Conservation (phyloP, 2,888 invertebrate genomes). For the Leptothorax acervorum region DNA sequence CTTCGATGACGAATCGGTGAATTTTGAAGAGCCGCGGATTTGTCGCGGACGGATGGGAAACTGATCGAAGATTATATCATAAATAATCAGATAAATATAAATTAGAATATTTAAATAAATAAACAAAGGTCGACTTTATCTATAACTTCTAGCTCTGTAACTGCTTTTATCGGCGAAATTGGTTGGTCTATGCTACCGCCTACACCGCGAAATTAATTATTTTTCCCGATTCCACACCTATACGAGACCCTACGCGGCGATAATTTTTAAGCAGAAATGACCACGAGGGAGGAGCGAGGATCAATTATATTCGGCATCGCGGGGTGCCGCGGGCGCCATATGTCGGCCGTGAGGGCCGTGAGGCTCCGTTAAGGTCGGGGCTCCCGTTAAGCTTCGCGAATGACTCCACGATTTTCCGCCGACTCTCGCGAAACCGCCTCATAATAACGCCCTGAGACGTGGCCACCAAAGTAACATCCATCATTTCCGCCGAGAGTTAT, state of each 20-base stretch:
- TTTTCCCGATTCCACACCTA: not conserved
- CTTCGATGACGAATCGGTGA: conserved; percentile 69
- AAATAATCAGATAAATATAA: not conserved
- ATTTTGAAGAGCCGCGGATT: conserved; percentile 53
- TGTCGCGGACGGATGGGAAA: conserved; percentile 34
- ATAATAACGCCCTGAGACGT: conserved; percentile 55
- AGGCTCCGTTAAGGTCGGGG: conserved; percentile 46
- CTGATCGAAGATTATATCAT: conserved; percentile 41
- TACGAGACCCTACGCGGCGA: not conserved
- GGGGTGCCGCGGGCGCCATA: conserved; percentile 67
- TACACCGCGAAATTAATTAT: not conserved
- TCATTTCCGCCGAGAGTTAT: conserved; percentile 64
- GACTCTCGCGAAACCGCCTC: conserved; percentile 64
- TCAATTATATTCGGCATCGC: conserved; percentile 45
- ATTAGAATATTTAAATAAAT: not conserved
- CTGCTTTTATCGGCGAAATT: not conserved
- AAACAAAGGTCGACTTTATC: not conserved
- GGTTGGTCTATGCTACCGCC: not conserved
- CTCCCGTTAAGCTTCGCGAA: conserved; percentile 63
- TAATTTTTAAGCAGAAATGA: conserved; percentile 10
- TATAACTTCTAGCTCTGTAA: not conserved
- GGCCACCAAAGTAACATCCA: conserved; percentile 63
- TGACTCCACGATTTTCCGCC: conserved; percentile 64
- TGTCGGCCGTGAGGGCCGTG: conserved; percentile 64
- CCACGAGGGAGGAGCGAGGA: conserved; percentile 9